Base-by-base conservation (phyloP, 1,140 invertebrate genomes). In the Triops longicaudatus region DNA sequence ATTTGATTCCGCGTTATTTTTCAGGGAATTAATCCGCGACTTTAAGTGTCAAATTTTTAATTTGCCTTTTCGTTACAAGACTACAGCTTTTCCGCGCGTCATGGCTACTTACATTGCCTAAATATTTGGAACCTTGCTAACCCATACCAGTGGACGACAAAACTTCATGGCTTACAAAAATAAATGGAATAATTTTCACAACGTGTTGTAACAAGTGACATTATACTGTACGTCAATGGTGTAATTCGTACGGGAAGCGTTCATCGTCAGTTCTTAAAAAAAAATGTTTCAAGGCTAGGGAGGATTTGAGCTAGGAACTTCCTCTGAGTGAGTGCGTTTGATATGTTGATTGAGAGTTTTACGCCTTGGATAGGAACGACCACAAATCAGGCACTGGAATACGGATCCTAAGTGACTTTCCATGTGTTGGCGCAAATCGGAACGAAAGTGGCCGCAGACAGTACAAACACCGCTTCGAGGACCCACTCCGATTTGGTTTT, bases 321-420 rank as follows among this genome's bases (percentile, higher is more conserved):
- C 6, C 17, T 17, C 10, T 9, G 28, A 72, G 44, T 77, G 76
- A 37, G 17, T 73, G n/a, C 76, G 14, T 44, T 77, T 77, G 26
- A 77, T 77, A 73, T 77, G 76, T 43, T 77, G 76, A 42, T 77
- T 77, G 22, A 77, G 44, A 11, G 76, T 77, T 77, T 77, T 77
- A 28, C 76, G 28, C 22, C 76, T 72, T 27, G 76, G 76, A 73
- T 77, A 77, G 11, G 76, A 22, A 26, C 76, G 76, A 27, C 76
- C 76, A 27, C 76, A 77, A 37, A 77, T 9, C 10, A 31, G n/a
- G 43, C 76, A 77, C 72, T 77, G 72, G 31, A 63, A 76, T 71
- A 14, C 31, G 31, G 73, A 42, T 26, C 76, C 76, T 72, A 72
- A 41, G 72, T 77, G 76, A 73, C 76, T 77, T 73, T 77, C 76